Base-by-base conservation (phyloP, 2,888 invertebrate genomes). In the Lithosia quadra region DNA sequence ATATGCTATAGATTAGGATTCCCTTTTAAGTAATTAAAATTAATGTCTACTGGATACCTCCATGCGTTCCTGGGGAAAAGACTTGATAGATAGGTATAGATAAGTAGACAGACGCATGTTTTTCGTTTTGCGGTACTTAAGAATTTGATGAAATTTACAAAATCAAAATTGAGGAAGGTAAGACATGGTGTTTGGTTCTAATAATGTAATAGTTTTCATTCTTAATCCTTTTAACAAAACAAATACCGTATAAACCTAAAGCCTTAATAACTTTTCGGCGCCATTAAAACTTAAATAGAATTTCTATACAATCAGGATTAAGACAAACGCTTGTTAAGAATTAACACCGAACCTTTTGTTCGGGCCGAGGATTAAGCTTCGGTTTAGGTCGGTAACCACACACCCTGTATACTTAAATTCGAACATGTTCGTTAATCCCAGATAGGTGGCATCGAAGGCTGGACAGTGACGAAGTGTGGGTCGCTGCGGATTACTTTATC, bases 381-480 rank as follows among this genome's bases (percentile, higher is more conserved):
- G 84, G 86, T 82, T 85, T 77, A 78, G 82, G 83, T 76, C 69
- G 71, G 75, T 78, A 78, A 86, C 89, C 87, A 79, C 87, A 86
- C 75, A 81, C 79, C 79, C 82, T 82, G 85, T 88, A 86, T 83
- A 86, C 88, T 88, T 88, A 90, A 92, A 92, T 89, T 90, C 87
- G 86, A 88, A 92, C 92, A 91, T 89, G 90, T 91, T 87, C 86
- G 92, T 90, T 92, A 93, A 93, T 91, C 90, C 87, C 77, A 85
- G 86, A 86, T 88, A 88, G 90, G 89, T 89, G 86, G 87, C 83
- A 86, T 89, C 87, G 88, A 85, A 88, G 81, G 82, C 75, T 79
- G 83, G 93, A 93, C 93, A 94, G 87, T 92, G 92, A 92, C 90
- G 90, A 90, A 94, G 91, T 91, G 85, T 84, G 90, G 91, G 89